Evolutionary conservation across 2,797 vertebrate species (phyloP), one percentile per base, ranked within the genome.

Genomic region (Sebastes miniatus): DNA sequence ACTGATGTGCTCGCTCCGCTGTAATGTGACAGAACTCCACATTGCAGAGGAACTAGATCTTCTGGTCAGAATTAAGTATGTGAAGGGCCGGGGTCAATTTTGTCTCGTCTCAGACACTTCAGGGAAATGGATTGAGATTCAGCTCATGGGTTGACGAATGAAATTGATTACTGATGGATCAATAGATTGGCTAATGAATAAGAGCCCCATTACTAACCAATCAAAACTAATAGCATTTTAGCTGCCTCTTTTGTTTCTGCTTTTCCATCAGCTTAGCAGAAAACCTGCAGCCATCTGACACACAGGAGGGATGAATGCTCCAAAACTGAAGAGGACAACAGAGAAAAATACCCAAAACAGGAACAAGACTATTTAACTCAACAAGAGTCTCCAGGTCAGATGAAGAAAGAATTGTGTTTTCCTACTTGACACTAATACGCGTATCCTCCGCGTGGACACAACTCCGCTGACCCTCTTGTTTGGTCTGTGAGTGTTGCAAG

Each of bases 81-180:
- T 57, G 32, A 65, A 54, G 27, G 66, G 22, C 67, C 50, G 24
- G 63, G 73, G 73, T 84, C 77, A 89, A 81, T 85, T 87, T 69
- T 56, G 14, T 83, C 69, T 77, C 6, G 29, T 74, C 77, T 76
- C 39, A 36, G 77, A 81, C 84, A 77, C 79, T 86, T 85, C 54
- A 75, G 71, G 73, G 86, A 87, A 91, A 93, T 91, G 65, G 83
- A 92, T 88, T 87, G 85, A 90, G 91, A 92, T 84, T 86, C 89
- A 86, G 84, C 73, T 86, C 83, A 83, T 74, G 65, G 70, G 76
- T 85, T 87, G 24, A 22, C 7, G 31, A 89, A 91, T 84, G 81
- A 88, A 69, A 93, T 91, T 73, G 93, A 94, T 92, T 90, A 79
- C 79, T 65, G 69, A 91, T 91, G 47, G 75, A 92, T 94, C 91